A percentile compares a stretch with the other conserved stretches of the same genome.
These are phyloP conservation scores for Haplochromis burtoni DNA, from an alignment of 2,113 vertebrate genomes.

Conservation along the genomic window DNA sequence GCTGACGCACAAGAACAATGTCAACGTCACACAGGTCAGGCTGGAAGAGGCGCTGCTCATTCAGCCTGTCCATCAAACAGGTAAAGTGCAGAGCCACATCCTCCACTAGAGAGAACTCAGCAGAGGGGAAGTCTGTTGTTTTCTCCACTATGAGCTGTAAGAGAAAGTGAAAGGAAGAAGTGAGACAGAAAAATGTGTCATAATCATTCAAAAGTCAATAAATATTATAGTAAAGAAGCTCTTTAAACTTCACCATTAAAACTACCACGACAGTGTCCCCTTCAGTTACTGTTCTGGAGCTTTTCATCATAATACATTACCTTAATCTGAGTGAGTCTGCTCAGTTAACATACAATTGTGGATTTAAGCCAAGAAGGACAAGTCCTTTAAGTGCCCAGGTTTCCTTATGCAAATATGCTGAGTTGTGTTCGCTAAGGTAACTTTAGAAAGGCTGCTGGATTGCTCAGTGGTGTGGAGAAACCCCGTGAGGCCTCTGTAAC, in stretches of 20 bases:
- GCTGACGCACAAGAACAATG: conserved; percentile 91
- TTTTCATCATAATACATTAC: background rate
- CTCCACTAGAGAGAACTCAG: conserved; percentile 92
- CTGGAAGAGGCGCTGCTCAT: conserved; percentile 91
- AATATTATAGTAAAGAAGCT: background rate
- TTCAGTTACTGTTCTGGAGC: background rate
- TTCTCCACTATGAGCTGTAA: conserved; percentile 93
- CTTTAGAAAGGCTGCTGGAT: background rate
- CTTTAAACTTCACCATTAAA: background rate
- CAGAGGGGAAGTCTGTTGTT: conserved; percentile 86
- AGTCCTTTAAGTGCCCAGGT: background rate
- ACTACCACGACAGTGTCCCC: background rate
- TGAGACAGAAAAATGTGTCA: background rate
- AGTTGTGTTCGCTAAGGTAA: background rate
- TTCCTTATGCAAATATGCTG: background rate
- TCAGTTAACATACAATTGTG: background rate
- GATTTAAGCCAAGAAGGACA: background rate
- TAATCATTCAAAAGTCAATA: background rate
- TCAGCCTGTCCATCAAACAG: conserved; percentile 95
- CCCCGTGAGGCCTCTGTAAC: background rate
- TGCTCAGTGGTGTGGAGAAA: background rate
- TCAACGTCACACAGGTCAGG: conserved; percentile 92
- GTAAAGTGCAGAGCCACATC: conserved; percentile 92
- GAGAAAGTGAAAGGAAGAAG: background rate
- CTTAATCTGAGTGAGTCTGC: background rate